phyloP scores from a whole-genome alignment of 1,140 invertebrate species.

The Drosophila pallidifrons region DNA sequence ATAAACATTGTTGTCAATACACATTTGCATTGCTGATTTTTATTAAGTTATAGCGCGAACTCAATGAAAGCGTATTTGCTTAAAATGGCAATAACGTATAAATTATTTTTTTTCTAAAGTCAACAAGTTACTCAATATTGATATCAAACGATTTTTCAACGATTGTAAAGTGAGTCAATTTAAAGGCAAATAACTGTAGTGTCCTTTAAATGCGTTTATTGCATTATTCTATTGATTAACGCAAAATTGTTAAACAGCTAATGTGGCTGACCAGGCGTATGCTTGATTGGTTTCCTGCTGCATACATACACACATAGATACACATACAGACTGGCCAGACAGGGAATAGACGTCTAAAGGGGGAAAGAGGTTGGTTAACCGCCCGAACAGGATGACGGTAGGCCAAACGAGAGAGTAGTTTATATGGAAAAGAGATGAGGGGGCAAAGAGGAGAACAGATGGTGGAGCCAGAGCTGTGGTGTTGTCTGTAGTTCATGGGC shows the following conservation, averaged over 20 bases:
- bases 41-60: no score
- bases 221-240: slow-evolving; percentile 31
- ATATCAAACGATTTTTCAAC: background rate
- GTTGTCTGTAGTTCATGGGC: slow-evolving; percentile 47
- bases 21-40: no score
- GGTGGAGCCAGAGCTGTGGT: slow-evolving; percentile 25
- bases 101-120: background rate
- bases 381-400: slow-evolving; percentile 44
- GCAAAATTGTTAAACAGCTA: slow-evolving; percentile 15
- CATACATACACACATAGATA: background rate
- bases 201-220: slow-evolving; percentile 3
- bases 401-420: slow-evolving; percentile 15
- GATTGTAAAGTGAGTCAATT: background rate
- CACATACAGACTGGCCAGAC: slow-evolving; percentile 30
- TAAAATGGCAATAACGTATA: background rate
- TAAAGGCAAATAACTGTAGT: background rate
- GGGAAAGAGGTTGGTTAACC: slow-evolving; percentile 37
- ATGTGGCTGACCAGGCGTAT: slow-evolving; percentile 17
- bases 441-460: slow-evolving; percentile 4
- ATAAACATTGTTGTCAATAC: background rate
- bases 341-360: slow-evolving; percentile 15
- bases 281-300: slow-evolving; percentile 23
- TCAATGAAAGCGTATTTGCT: background rate
- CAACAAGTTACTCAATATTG: background rate
- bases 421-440: background rate